Evolutionary conservation across 2,888 invertebrate genomes (phyloP).

Genomic region (Tenthredo notha): DNA sequence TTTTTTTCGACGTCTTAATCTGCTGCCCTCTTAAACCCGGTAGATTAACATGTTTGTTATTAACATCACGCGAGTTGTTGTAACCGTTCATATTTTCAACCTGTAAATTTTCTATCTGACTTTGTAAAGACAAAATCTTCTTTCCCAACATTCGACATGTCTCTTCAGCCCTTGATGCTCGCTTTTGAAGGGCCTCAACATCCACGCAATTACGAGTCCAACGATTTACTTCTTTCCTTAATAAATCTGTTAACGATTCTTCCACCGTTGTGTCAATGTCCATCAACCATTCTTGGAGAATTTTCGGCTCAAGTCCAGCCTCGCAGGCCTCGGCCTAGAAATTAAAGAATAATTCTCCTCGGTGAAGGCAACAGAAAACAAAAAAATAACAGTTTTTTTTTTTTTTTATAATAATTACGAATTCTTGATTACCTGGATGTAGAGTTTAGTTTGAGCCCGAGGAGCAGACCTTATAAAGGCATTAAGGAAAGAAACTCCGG

Average conservation of each 20-base stretch:
- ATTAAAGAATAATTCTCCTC: slow-evolving; percentile 19
- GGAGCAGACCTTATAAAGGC: slow-evolving; percentile 89
- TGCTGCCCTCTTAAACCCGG: not conserved
- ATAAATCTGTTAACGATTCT: slow-evolving; percentile 70
- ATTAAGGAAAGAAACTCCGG: slow-evolving; percentile 92
- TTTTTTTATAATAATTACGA: not conserved
- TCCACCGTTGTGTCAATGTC: slow-evolving; percentile 71
- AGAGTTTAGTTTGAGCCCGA: slow-evolving; percentile 87
- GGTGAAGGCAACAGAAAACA: not conserved
- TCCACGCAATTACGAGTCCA: slow-evolving; percentile 91
- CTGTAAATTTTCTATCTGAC: slow-evolving; percentile 71
- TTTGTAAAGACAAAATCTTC: slow-evolving; percentile 71
- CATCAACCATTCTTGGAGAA: slow-evolving; percentile 73
- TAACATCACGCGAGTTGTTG: slow-evolving; percentile 59
- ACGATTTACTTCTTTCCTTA: slow-evolving; percentile 84
- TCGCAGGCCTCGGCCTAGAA: slow-evolving; percentile 76
- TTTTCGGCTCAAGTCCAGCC: slow-evolving; percentile 75
- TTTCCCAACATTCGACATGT: slow-evolving; percentile 73
- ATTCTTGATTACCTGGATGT: slow-evolving; percentile 84
- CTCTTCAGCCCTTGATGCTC: slow-evolving; percentile 85
- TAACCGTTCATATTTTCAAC: slow-evolving; percentile 70
- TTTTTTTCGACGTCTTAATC: slow-evolving; percentile 60
- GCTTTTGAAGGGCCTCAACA: slow-evolving; percentile 86
- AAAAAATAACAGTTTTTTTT: not conserved
- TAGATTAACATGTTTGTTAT: not conserved